These are phyloP conservation scores for Leptogaster cylindrica DNA, from an alignment of 2,888 invertebrate species.

Conservation along the genomic window DNA sequence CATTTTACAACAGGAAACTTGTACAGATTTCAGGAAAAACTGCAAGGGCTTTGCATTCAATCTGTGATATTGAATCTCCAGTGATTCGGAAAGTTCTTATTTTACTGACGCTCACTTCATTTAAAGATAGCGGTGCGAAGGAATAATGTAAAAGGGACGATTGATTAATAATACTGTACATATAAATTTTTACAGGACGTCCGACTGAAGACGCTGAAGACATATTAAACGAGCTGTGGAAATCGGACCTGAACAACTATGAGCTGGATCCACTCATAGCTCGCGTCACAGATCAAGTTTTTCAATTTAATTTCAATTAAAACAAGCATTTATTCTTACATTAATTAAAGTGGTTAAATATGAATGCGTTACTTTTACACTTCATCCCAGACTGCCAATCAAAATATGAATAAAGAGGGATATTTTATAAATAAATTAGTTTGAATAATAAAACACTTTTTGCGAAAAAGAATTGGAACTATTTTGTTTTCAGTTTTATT, in stretches of 20 bases:
- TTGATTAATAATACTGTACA: background rate
- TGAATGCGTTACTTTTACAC: no score
- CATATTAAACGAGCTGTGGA: slow-evolving; percentile 54
- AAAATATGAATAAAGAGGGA: no score
- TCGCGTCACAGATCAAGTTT: slow-evolving; percentile 57
- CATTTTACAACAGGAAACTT: no score
- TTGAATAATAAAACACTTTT: no score
- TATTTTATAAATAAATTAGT: no score
- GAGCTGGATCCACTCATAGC: slow-evolving; percentile 56
- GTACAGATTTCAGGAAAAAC: slow-evolving; percentile 54
- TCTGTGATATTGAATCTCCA: slow-evolving; percentile 66
- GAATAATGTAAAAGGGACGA: no score
- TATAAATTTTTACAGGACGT: slow-evolving; percentile 36
- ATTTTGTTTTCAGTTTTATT: no score
- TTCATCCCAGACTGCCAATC: no score
- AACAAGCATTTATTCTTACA: background rate
- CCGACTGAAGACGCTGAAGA: slow-evolving; percentile 51
- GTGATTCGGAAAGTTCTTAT: slow-evolving; percentile 60
- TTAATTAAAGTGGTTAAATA: no score
- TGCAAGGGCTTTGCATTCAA: slow-evolving; percentile 64
- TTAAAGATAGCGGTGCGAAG: no score
- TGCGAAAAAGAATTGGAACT: no score
- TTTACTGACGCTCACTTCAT: slow-evolving; percentile 58
- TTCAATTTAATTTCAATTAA: slow-evolving; percentile 47
- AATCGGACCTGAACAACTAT: slow-evolving; percentile 48